phyloP scores from a whole-genome alignment of 1,140 invertebrate genomes.

The Achroia grisella region DNA sequence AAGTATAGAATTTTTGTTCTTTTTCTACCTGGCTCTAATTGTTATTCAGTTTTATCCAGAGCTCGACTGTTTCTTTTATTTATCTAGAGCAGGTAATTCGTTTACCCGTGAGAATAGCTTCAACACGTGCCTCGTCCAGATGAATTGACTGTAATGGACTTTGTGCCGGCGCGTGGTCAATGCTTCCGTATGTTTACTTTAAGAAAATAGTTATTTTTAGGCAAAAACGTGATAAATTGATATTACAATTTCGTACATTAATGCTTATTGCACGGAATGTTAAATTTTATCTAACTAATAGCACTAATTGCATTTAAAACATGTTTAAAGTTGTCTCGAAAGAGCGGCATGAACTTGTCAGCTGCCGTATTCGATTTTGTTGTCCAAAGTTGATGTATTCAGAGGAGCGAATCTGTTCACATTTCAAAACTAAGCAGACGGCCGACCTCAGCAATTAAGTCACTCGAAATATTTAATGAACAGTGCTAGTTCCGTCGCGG shows the following conservation, averaged over 20 bases:
- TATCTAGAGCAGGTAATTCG: constrained; percentile 51
- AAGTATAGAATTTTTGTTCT: background rate
- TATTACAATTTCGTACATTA: background rate
- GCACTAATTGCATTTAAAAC: too few relatives aligned
- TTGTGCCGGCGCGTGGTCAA: constrained; percentile 28
- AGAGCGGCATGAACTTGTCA: too few relatives aligned
- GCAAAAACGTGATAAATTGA: background rate
- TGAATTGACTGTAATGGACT: constrained; percentile 54
- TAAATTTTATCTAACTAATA: too few relatives aligned
- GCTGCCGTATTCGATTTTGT: constrained; percentile 5
- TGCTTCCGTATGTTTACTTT: constrained; percentile 23
- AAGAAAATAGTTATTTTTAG: constrained; percentile 23
- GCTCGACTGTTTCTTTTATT: constrained; percentile 44
- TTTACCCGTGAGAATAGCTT: constrained; percentile 63
- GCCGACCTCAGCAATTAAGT: constrained; percentile 63
- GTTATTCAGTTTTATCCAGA: constrained; percentile 40
- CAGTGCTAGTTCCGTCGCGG: constrained; percentile 65
- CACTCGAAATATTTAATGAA: constrained; percentile 71
- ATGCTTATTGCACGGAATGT: too few relatives aligned
- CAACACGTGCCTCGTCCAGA: constrained; percentile 56
- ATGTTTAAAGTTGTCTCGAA: too few relatives aligned
- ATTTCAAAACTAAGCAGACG: constrained; percentile 43
- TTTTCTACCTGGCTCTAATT: constrained; percentile 33
- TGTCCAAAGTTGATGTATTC: constrained; percentile 7
- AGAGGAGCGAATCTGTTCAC: constrained; percentile 36